These are phyloP conservation scores for Blastobasis lacticolella DNA, from an alignment of 2,888 invertebrate species.

Conservation along the genomic window DNA sequence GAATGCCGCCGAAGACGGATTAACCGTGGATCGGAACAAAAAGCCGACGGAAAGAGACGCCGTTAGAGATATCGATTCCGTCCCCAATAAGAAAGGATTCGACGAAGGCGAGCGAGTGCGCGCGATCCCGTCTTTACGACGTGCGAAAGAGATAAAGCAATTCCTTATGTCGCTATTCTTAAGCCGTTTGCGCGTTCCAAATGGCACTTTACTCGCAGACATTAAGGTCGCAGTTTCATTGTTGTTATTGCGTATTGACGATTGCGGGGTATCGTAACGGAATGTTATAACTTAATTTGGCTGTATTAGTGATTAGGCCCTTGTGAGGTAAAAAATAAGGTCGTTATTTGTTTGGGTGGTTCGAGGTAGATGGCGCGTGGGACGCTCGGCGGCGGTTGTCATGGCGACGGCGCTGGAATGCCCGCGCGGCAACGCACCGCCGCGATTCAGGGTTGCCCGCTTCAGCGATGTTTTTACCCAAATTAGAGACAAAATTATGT, in stretches of 20 bases:
- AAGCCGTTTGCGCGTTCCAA: constrained; percentile 59
- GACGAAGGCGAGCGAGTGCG: constrained; percentile 46
- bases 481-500: constrained; percentile 37
- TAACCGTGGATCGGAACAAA: constrained; percentile 60
- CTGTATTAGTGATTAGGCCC: constrained; percentile 44
- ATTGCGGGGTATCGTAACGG: constrained; percentile 57
- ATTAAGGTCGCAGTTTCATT: constrained; percentile 70
- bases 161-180: constrained; percentile 73
- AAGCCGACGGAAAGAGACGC: constrained; percentile 66
- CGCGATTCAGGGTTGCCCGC: constrained; percentile 47
- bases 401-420: constrained; percentile 69
- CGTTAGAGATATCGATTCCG: constrained; percentile 58
- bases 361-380: constrained; percentile 36
- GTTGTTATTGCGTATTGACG: constrained; percentile 61
- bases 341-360: constrained; percentile 46
- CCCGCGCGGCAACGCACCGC: constrained; percentile 29
- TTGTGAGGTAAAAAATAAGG: constrained; percentile 44
- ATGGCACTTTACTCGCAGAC: constrained; percentile 58
- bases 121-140: constrained; percentile 59
- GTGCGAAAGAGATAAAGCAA: constrained; percentile 71
- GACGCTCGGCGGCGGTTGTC: constrained; percentile 60
- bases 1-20: constrained; percentile 66
- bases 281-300: constrained; percentile 69
- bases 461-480: constrained; percentile 52
- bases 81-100: constrained; percentile 58